Percentiles rank a stretch among this genome's conserved stretches.
These are phyloP conservation scores for Pseudococcus viburni DNA, from an alignment of 2,888 invertebrate species.

Conservation along the genomic window DNA sequence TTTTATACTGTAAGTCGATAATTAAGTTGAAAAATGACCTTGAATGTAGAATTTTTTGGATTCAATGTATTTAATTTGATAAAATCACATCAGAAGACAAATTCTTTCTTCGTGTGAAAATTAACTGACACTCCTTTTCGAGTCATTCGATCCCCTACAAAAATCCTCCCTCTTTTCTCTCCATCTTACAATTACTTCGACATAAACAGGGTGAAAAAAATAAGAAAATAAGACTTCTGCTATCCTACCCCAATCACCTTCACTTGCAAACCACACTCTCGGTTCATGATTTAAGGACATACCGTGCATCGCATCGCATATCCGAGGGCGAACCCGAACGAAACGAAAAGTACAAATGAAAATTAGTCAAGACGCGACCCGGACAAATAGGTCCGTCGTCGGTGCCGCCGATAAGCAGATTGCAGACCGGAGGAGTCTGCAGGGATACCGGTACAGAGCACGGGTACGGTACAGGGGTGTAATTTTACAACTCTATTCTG, in stretches of 20 bases:
- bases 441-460: background rate
- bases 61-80: too few relatives aligned
- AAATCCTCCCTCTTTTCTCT: too few relatives aligned
- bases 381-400: constrained; percentile 27
- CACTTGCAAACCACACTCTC: background rate
- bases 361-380: constrained; percentile 35
- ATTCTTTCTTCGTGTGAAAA: too few relatives aligned
- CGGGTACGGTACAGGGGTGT: background rate
- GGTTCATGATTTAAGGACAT: background rate
- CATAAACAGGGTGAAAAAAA: background rate
- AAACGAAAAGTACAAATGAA: background rate
- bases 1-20: too few relatives aligned
- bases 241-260: background rate
- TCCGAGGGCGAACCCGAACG: background rate
- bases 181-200: too few relatives aligned
- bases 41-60: too few relatives aligned
- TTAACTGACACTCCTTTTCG: too few relatives aligned
- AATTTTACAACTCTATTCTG: constrained; percentile 22
- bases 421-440: background rate
- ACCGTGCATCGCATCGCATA: background rate
- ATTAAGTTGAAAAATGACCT: too few relatives aligned
- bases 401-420: background rate
- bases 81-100: too few relatives aligned
- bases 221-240: background rate
- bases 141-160: too few relatives aligned